Evolutionary conservation across 2,113 vertebrate species (phyloP), one percentile per base, ranked within the genome.

Genomic region (Eubucco bourcierii): DNA sequence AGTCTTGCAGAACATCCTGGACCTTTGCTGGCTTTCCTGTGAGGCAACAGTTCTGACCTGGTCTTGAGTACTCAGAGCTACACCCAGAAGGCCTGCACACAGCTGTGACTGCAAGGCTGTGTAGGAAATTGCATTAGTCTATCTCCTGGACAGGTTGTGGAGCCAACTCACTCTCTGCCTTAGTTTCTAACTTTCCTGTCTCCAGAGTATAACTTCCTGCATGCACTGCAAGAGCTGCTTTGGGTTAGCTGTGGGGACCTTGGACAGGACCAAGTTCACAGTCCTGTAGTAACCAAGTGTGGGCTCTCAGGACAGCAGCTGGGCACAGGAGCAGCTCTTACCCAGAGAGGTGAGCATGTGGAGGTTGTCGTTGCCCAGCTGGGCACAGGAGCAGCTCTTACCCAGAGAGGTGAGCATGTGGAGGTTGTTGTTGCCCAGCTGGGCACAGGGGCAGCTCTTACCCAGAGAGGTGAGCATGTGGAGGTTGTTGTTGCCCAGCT

Each of bases 281-380:
- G 29, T 28, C 82, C 64, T 61, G 24, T 56, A 52, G 23, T 21
- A 31, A 55, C 44, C 7, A 16, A 20, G 0, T 23, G 34, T 60
- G 24, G 10, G 29, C 14, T 44, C 29, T 65, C 19, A 75, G 16
- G 28, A 21, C 29, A 47, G 29, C 63, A 16, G 15, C 44, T 46
- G 44, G 15, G 16, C 44, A 46, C 44, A 17, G 44, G 6, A 63
- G 12, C 50, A 74, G 37, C 59, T 15, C 90, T 90, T 85, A 97
- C 96, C 96, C 82, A 88, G 39, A 0, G 72, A 25, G 3, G 97
- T 97, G 60, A 98, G 88, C 23, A 92, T 24, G 6, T 97, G 97
- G 28, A 97, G 89, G 61, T 97, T 89, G 31, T 97, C 95, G 9
- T 98, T 97, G 15, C 97, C 96, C 55, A 97, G 94, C 97, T 44